Percentiles rank a stretch among this genome's conserved stretches.
Conservation (phyloP, 2,797 vertebrate species). For the Trachurus trachurus region DNA sequence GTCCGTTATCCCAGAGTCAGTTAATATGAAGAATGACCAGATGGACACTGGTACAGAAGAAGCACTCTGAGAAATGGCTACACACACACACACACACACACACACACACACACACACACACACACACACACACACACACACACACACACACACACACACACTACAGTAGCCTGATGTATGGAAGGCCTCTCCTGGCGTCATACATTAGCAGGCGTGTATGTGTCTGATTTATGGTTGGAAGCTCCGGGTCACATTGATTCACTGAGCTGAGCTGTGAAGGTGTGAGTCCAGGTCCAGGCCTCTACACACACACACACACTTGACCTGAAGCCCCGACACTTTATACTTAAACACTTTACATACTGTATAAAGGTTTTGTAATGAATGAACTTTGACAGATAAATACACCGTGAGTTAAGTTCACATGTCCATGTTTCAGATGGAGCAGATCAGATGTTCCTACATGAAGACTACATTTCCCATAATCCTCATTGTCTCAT, state of each 20-base stretch:
- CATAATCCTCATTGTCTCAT: too few species aligned
- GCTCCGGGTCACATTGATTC: conserved; percentile 29
- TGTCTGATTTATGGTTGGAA: conserved; percentile 19
- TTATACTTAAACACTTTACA: not conserved
- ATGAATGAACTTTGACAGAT: conserved; percentile 6
- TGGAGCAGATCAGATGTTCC: not conserved
- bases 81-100: conserved; percentile 1
- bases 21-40: conserved; percentile 40
- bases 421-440: not conserved
- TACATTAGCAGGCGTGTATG: conserved; percentile 14
- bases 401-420: not conserved
- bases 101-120: conserved; percentile 1
- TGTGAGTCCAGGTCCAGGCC: not conserved
- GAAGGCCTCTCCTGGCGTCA: not conserved
- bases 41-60: not conserved
- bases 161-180: conserved; percentile 27
- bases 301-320: not conserved
- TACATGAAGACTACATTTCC: not conserved
- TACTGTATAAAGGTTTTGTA: not conserved
- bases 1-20: not conserved
- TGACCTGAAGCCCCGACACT: not conserved
- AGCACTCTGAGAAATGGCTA: conserved; percentile 7
- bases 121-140: not conserved
- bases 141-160: not conserved
- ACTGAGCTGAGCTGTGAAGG: not conserved